These are phyloP conservation scores for Sphenopsis melanotis DNA, from an alignment of 2,797 vertebrate genomes.

Conservation along the genomic window DNA sequence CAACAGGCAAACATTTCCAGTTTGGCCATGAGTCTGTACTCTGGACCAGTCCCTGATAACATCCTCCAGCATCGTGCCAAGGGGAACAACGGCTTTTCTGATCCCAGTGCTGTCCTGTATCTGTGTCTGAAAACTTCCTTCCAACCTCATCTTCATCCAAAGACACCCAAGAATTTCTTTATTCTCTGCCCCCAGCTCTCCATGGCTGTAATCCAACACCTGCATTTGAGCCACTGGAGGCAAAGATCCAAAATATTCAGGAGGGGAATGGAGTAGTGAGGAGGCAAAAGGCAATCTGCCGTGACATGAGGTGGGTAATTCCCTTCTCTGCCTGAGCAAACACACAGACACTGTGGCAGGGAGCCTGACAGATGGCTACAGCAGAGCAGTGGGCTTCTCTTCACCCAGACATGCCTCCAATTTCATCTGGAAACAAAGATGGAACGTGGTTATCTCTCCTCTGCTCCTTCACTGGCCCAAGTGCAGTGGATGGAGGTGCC, in stretches of 20 bases:
- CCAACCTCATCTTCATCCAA: not conserved
- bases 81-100: not conserved
- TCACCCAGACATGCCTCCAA: not conserved
- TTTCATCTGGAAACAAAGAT: not conserved
- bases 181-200: not conserved
- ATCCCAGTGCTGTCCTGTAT: not conserved
- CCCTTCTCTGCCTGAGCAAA: not conserved
- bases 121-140: not conserved
- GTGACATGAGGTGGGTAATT: not conserved
- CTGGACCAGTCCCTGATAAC: not conserved
- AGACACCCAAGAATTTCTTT: not conserved
- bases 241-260: not conserved
- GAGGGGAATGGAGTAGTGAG: not conserved
- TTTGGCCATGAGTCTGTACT: not conserved
- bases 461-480: not conserved
- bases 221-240: constrained; percentile 1
- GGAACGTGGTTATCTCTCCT: not conserved
- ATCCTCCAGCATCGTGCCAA: not conserved
- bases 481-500: not conserved
- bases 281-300: not conserved
- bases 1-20: not conserved
- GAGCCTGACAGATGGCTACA: constrained; percentile 24
- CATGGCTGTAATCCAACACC: not conserved
- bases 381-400: not conserved
- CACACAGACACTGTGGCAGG: not conserved